phyloP scores from a whole-genome alignment of 1,140 invertebrate species.

The Galendromus occidentalis region DNA sequence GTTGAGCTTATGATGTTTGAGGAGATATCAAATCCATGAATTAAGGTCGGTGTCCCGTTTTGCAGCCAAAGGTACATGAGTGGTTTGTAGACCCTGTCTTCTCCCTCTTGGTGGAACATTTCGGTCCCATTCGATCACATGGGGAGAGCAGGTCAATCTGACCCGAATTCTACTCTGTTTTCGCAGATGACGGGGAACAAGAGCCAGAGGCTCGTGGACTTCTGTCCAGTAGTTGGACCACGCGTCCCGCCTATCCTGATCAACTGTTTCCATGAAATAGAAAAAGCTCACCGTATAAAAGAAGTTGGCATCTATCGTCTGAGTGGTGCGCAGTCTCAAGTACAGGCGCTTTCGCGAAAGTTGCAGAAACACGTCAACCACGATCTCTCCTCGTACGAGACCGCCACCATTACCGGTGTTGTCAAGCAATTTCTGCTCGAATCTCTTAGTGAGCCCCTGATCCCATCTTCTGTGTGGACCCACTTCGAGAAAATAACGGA shows the following conservation, averaged over 20 bases:
- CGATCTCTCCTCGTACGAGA: background rate
- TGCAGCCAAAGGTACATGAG: too few relatives aligned
- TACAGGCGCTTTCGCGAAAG: background rate
- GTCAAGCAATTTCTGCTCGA: background rate
- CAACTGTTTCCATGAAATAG: background rate
- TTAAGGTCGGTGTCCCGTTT: too few relatives aligned
- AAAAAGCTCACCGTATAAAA: background rate
- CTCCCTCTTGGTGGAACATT: too few relatives aligned
- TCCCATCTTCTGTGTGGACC: background rate
- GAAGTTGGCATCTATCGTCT: background rate
- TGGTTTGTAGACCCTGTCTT: too few relatives aligned
- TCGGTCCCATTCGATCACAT: too few relatives aligned
- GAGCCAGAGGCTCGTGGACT: background rate
- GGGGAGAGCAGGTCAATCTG: too few relatives aligned
- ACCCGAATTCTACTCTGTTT: too few relatives aligned
- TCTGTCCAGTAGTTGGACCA: background rate
- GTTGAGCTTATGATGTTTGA: background rate
- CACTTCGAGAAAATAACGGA: background rate
- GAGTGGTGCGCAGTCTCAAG: background rate
- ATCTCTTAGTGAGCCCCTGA: background rate
- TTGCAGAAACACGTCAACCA: background rate
- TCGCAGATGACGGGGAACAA: too few relatives aligned
- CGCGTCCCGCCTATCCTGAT: constrained; percentile 1
- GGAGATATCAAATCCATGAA: too few relatives aligned
- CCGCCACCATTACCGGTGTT: background rate